Evolutionary conservation across 1,140 invertebrate species (phyloP).

Genomic region (Drosophila ohnishii): DNA sequence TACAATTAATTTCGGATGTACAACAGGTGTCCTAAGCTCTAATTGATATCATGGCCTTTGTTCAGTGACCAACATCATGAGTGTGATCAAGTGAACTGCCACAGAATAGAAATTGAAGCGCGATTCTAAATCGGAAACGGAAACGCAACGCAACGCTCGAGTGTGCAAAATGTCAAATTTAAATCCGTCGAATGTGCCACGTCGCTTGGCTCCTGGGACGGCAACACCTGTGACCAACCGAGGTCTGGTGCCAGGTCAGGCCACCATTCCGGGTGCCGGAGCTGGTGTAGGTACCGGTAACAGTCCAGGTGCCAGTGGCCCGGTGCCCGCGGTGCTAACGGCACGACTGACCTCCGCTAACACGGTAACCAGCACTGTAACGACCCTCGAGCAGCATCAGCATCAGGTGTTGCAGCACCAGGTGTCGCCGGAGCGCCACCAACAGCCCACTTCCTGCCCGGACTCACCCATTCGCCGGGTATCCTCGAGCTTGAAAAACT

Average conservation of each 20-base stretch:
- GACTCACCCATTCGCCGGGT: slow-evolving; percentile 79
- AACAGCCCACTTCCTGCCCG: slow-evolving; percentile 69
- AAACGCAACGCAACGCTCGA: slow-evolving; percentile 14
- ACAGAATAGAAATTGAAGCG: slow-evolving; percentile 22
- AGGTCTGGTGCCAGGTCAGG: slow-evolving; percentile 9
- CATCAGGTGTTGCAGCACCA: slow-evolving; percentile 13
- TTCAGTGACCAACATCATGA: slow-evolving; percentile 44
- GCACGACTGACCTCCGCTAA: slow-evolving; percentile 57
- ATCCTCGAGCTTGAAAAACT: slow-evolving; percentile 78
- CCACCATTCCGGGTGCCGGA: slow-evolving; percentile 11
- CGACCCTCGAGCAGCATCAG: slow-evolving; percentile 31
- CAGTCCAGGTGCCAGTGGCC: slow-evolving; percentile 3
- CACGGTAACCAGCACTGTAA: slow-evolving; percentile 50
- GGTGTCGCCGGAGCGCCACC: slow-evolving; percentile 18
- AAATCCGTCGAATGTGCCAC: slow-evolving; percentile 63
- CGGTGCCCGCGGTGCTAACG: slow-evolving; percentile 45
- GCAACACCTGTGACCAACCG: slow-evolving; percentile 61
- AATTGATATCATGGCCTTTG: slow-evolving; percentile 16
- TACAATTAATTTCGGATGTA: slow-evolving; percentile 8
- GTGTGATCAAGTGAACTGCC: slow-evolving; percentile 40
- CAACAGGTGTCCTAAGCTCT: slow-evolving; percentile 8
- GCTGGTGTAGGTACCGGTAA: background rate
- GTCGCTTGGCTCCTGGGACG: slow-evolving; percentile 67
- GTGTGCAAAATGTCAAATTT: slow-evolving; percentile 66
- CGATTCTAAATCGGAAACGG: slow-evolving; percentile 18